Evolutionary conservation across 2,888 invertebrate species (phyloP).

Genomic region (Himalopsyche japonica): DNA sequence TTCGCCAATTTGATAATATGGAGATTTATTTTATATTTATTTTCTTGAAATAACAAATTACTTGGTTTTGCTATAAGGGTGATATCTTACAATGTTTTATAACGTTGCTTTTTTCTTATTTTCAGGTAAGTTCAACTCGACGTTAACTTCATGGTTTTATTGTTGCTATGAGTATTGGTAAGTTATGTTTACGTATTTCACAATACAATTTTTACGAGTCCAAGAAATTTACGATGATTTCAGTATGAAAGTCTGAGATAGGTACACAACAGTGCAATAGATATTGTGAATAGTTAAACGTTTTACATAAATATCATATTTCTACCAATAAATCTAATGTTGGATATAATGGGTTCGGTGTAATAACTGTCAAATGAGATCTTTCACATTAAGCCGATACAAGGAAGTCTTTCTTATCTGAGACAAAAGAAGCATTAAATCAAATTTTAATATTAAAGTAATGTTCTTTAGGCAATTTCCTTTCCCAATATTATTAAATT

Average conservation of each 20-base stretch:
- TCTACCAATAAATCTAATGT: background rate
- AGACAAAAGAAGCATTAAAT: background rate
- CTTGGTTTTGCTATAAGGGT: background rate
- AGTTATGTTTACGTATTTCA: no score
- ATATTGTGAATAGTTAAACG: background rate
- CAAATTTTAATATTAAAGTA: background rate
- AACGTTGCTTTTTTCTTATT: background rate
- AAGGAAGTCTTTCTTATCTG: background rate
- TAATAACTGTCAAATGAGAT: background rate
- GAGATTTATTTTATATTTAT: background rate
- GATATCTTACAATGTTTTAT: background rate
- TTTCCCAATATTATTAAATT: no score
- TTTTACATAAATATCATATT: background rate
- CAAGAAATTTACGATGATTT: background rate
- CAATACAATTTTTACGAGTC: no score
- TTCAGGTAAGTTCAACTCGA: background rate
- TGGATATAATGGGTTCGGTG: background rate
- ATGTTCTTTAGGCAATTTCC: background rate
- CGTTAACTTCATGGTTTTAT: no score
- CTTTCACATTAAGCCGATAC: background rate
- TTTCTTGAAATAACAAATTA: background rate
- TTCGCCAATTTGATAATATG: background rate
- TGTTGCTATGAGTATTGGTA: no score
- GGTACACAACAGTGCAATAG: background rate
- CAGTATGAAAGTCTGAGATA: no score